Evolutionary conservation across 1,140 invertebrate genomes (phyloP), one percentile per base, ranked within the genome.

Genomic region (Zaprionus ornatus): DNA sequence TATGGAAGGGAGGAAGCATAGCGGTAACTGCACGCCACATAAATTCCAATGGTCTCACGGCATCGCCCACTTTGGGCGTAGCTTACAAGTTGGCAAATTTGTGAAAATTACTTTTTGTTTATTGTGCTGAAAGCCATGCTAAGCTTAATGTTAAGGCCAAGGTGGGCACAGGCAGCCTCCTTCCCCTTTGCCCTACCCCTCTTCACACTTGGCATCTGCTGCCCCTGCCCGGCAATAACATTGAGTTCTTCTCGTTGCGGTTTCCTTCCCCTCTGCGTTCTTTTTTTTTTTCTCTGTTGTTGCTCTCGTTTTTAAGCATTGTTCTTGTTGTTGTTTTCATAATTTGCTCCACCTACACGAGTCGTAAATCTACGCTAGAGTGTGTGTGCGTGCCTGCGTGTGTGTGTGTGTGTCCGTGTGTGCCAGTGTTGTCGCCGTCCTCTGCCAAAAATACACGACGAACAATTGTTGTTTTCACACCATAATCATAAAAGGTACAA

Each of bases 61-160:
- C 72, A 45, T 68, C 65, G 69, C 72, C 68, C 70, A 76, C 79
- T 77, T 76, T 66, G 54, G 69, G 71, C 59, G 77, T 70, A 77
- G 90, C 90, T 91, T 91, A 91, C 85, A 84, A 85, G 85, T 85
- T 91, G 90, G 90, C 90, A 91, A 91, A 91, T 91, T 91, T 91
- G 90, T 91, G 88, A 91, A 91, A 91, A 91, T 91, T 91, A 91
- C 90, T 91, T 91, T 91, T 91, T 80, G 79, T 90, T 91, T 90
- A 90, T 90, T 90, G 85, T 85, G 85, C 73, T 81, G 85, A 90
- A 90, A 90, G 83, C 79, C 77, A 75, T 83, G 84, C 67, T 87
- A 87, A 83, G 81, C 85, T 71, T 54, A 56, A 64, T 84, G 85
- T 75, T 88, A 82, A 88, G 84, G 85, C 85, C 85, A 85, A 85